Conservation (phyloP, 2,888 invertebrate species). For the Eudasyphora cyanicolor region DNA sequence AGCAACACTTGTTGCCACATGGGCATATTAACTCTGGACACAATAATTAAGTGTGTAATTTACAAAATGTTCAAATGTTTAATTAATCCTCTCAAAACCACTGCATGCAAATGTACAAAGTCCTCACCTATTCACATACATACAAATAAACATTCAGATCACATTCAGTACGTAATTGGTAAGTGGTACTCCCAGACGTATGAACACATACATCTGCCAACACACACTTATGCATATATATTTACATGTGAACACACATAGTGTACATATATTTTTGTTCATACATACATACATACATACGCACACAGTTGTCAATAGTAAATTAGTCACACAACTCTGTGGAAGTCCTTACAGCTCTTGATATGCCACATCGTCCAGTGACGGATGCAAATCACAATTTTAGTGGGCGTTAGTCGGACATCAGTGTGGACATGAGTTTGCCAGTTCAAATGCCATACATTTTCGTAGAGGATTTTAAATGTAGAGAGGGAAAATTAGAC, state of each 20-base stretch:
- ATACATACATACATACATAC: neutral
- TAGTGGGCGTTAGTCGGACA: no score
- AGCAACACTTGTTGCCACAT: slow-evolving; percentile 47
- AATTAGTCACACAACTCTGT: slow-evolving; percentile 5
- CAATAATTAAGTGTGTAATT: slow-evolving; percentile 50
- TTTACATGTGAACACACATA: neutral
- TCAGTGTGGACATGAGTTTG: no score
- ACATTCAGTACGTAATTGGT: neutral
- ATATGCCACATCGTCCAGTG: neutral
- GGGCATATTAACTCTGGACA: slow-evolving; percentile 39
- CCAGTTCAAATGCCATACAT: no score
- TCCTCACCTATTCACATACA: neutral
- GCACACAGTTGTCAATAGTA: slow-evolving; percentile 1
- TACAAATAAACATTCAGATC: neutral
- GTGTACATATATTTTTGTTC: neutral
- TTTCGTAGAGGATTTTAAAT: no score
- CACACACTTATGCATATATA: neutral
- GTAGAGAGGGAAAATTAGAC: no score
- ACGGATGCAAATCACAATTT: neutral
- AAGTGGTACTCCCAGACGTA: neutral
- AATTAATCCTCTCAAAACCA: slow-evolving; percentile 50
- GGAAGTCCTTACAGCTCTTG: neutral
- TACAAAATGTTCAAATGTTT: slow-evolving; percentile 52
- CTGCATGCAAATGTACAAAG: neutral
- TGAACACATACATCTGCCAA: neutral